A percentile compares a stretch with the other conserved stretches of the same genome.
Conservation (phyloP, 1,140 invertebrate genomes). For the Drosophila burlai region DNA sequence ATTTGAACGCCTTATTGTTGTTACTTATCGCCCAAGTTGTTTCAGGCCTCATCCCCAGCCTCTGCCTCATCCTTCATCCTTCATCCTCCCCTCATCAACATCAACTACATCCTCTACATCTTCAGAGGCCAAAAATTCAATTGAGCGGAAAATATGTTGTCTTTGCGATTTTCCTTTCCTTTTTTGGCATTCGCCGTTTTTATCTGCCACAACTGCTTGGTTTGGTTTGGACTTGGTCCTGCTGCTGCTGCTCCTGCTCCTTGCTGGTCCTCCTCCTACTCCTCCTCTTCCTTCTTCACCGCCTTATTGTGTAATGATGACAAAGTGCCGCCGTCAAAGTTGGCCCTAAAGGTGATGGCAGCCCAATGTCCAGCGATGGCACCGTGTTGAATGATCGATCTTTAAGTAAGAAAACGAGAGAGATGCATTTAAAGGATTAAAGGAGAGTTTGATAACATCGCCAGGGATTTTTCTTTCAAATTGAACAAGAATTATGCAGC, state of each 20-base stretch:
- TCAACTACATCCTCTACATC: conserved; percentile 29
- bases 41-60: conserved; percentile 29
- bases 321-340: conserved; percentile 68
- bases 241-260: conserved; percentile 12
- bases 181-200: conserved; percentile 42
- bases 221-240: conserved; percentile 41
- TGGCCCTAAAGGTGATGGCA: conserved; percentile 62
- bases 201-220: conserved; percentile 49
- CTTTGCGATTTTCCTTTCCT: conserved; percentile 75
- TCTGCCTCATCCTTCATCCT: conserved; percentile 1
- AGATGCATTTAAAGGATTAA: conserved; percentile 35
- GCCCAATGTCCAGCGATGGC: conserved; percentile 37
- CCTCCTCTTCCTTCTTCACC: not conserved
- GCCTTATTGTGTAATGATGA: conserved; percentile 80
- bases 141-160: conserved; percentile 82
- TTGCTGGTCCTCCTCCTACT: not conserved
- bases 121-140: conserved; percentile 78
- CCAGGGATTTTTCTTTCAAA: conserved; percentile 4
- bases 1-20: conserved; percentile 75
- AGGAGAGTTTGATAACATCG: conserved; percentile 11
- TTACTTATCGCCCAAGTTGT: conserved; percentile 78
- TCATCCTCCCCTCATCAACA: conserved; percentile 31
- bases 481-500: conserved; percentile 7
- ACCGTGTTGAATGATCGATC: conserved; percentile 35
- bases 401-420: not conserved